A percentile compares a stretch with the other conserved stretches of the same genome.
Conservation (phyloP, 2,888 invertebrate species). For the Sphaeridia pumilis region DNA sequence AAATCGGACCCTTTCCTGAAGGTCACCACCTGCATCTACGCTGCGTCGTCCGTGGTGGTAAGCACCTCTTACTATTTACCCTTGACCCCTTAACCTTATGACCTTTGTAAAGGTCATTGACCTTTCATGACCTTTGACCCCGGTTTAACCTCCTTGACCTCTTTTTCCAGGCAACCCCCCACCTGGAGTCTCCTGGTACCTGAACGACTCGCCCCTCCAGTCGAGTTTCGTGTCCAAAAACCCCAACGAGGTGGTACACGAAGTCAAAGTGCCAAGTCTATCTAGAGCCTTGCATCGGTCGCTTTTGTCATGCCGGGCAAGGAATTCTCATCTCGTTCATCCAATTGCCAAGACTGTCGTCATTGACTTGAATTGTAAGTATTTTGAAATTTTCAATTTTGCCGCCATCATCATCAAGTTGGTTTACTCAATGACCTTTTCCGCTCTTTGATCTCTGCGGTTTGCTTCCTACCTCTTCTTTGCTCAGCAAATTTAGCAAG, state of each 20-base stretch:
- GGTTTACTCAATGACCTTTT: too few species aligned
- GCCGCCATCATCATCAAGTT: too few species aligned
- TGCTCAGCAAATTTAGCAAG: too few species aligned
- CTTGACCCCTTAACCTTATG: not conserved
- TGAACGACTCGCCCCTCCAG: constrained; percentile 32
- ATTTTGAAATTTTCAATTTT: too few species aligned
- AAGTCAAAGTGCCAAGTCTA: constrained; percentile 35
- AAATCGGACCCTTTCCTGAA: constrained; percentile 34
- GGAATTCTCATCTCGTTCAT: constrained; percentile 32
- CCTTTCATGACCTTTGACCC: not conserved
- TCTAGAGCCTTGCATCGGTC: constrained; percentile 33
- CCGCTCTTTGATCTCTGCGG: too few species aligned
- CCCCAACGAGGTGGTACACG: constrained; percentile 35
- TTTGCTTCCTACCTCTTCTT: too few species aligned
- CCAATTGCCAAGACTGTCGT: constrained; percentile 35
- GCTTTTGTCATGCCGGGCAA: constrained; percentile 30
- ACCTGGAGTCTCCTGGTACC: constrained; percentile 35
- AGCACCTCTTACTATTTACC: constrained; percentile 9
- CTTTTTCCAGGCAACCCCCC: constrained; percentile 22
- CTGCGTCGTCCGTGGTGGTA: constrained; percentile 33
- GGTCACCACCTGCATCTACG: constrained; percentile 29
- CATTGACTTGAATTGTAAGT: constrained; percentile 36
- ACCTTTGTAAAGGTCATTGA: too few species aligned
- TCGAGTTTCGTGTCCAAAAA: constrained; percentile 30
- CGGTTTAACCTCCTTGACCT: too few species aligned